Percentiles rank a stretch among this genome's conserved stretches.
Evolutionary conservation across 2,797 vertebrate genomes (phyloP).

Genomic region (Cyclura pinguis): DNA sequence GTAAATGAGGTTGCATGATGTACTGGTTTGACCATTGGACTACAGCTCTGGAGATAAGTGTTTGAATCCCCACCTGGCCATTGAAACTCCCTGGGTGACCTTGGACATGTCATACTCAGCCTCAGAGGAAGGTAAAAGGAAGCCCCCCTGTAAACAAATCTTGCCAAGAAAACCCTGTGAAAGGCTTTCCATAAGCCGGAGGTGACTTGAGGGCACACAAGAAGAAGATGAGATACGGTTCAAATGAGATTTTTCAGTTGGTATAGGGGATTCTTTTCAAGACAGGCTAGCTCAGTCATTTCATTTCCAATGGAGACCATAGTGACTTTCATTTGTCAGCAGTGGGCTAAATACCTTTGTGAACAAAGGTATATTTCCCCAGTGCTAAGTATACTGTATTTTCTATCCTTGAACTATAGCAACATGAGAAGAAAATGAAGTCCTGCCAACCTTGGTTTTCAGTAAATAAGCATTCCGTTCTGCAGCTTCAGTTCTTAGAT

Average conservation of each 20-base stretch:
- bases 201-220: too few relatives aligned
- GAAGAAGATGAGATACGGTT: too few relatives aligned
- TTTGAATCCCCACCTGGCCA: too few relatives aligned
- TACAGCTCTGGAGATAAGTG: too few relatives aligned
- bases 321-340: neutral
- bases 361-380: neutral
- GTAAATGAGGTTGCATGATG: neutral
- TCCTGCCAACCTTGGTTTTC: neutral
- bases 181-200: too few relatives aligned
- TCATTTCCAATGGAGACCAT: neutral
- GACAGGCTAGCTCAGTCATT: neutral
- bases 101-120: too few relatives aligned
- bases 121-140: too few relatives aligned
- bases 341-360: neutral
- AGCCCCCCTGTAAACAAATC: too few relatives aligned
- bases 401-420: neutral
- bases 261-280: too few relatives aligned
- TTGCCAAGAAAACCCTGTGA: too few relatives aligned
- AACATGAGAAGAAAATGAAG: conserved; percentile 2
- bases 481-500: neutral
- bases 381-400: neutral
- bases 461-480: neutral
- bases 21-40: neutral
- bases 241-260: too few relatives aligned
- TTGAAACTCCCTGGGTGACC: too few relatives aligned